These are phyloP conservation scores for Lichenostomus cassidix DNA, from an alignment of 2,113 vertebrate genomes.

Conservation along the genomic window DNA sequence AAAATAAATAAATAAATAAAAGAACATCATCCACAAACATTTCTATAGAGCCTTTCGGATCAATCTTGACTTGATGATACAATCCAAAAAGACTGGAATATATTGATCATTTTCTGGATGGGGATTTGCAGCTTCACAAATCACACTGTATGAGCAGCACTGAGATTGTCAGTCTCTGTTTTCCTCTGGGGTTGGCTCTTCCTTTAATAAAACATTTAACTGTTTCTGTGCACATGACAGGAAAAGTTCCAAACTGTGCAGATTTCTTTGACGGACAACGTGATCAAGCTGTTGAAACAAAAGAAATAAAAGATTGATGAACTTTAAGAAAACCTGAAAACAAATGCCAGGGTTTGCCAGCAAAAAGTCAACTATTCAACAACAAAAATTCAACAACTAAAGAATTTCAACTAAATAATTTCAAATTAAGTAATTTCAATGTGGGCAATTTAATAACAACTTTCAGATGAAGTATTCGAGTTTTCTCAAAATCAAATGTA, in stretches of 20 bases:
- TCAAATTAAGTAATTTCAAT: neutral
- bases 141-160: neutral
- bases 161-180: neutral
- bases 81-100: neutral
- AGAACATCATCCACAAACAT: neutral
- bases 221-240: constrained; percentile 84
- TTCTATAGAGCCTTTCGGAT: constrained; percentile 2
- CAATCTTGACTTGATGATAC: neutral
- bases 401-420: neutral
- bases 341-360: neutral
- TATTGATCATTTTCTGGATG: neutral
- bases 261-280: constrained; percentile 74
- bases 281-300: constrained; percentile 74
- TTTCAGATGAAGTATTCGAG: neutral
- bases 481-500: neutral
- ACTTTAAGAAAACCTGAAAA: neutral
- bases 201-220: constrained; percentile 72
- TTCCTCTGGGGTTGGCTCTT: constrained; percentile 59
- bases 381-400: neutral
- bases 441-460: neutral
- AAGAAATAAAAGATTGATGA: neutral
- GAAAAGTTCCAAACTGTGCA: constrained; percentile 82
- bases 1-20: constrained; percentile 17
- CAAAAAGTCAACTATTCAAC: neutral
- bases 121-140: constrained; percentile 16